Percentiles rank a stretch among this genome's conserved stretches.
Evolutionary conservation across 2,113 vertebrate genomes (phyloP).

Genomic region (Nettapus auritus): DNA sequence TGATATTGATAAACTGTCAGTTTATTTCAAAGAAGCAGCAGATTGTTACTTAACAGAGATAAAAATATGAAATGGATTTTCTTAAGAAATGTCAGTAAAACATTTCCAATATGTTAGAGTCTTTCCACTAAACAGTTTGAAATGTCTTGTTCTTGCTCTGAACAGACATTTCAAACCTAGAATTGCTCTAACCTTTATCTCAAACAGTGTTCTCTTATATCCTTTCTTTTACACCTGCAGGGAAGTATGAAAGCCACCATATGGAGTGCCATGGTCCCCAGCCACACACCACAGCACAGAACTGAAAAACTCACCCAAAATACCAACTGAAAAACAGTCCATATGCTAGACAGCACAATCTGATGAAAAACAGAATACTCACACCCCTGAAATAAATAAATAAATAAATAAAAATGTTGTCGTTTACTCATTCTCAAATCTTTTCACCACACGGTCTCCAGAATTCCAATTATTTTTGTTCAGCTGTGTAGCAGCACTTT

Average conservation of each 20-base stretch:
- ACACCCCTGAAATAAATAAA: not conserved
- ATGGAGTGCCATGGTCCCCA: constrained; percentile 22
- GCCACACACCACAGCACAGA: constrained; percentile 1
- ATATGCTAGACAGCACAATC: constrained; percentile 57
- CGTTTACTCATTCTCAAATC: constrained; percentile 48
- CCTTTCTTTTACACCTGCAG: constrained; percentile 54
- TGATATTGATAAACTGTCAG: constrained; percentile 71
- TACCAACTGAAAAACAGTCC: constrained; percentile 52
- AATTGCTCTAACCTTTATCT: constrained; percentile 53
- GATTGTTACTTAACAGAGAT: constrained; percentile 66
- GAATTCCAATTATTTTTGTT: constrained; percentile 69
- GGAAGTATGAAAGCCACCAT: constrained; percentile 48
- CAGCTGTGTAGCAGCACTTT: constrained; percentile 37
- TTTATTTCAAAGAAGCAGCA: constrained; percentile 58
- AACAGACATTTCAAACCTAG: constrained; percentile 43
- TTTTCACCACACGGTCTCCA: constrained; percentile 21
- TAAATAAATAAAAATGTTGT: not conserved
- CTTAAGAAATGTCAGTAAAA: constrained; percentile 72
- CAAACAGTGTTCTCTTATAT: not conserved
- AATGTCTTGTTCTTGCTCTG: constrained; percentile 37
- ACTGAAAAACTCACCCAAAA: constrained; percentile 36
- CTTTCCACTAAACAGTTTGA: constrained; percentile 33
- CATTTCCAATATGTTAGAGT: constrained; percentile 61
- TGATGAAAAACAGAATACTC: constrained; percentile 48
- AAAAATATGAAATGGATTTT: constrained; percentile 71